Percentiles rank a stretch among this genome's conserved stretches.
These are phyloP conservation scores for Agonopterix alstromeriana DNA, from an alignment of 2,888 invertebrate genomes.

Conservation along the genomic window DNA sequence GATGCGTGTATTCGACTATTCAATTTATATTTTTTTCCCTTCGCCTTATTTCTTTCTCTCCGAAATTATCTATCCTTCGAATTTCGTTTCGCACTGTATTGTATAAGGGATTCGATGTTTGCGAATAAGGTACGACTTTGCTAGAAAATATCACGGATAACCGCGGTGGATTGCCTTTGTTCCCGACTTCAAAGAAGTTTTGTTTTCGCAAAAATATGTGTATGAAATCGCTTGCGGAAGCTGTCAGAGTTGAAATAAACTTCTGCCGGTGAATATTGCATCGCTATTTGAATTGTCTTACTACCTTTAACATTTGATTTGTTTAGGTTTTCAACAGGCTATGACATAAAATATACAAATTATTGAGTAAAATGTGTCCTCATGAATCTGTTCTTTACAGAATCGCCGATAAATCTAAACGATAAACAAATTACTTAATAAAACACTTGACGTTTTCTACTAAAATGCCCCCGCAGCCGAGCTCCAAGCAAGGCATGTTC, in stretches of 20 bases:
- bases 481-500: conserved; percentile 48
- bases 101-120: conserved; percentile 71
- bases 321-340: not conserved
- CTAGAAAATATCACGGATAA: conserved; percentile 71
- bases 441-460: conserved; percentile 55
- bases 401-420: conserved; percentile 25
- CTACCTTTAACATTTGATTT: not conserved
- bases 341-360: not conserved
- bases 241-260: conserved; percentile 27
- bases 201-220: conserved; percentile 56
- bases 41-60: conserved; percentile 69
- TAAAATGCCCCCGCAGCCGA: conserved; percentile 32
- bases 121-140: conserved; percentile 72
- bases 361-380: not conserved
- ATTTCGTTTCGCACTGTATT: conserved; percentile 77
- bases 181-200: conserved; percentile 74
- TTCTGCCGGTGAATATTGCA: conserved; percentile 29
- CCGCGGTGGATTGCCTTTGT: conserved; percentile 72
- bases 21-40: conserved; percentile 74
- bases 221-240: conserved; percentile 48
- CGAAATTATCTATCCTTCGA: conserved; percentile 76
- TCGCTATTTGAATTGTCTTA: conserved; percentile 23
- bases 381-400: conserved; percentile 3
- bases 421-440: conserved; percentile 60
- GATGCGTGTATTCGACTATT: conserved; percentile 76